Percentiles rank a stretch among this genome's conserved stretches.
Conservation (phyloP, 2,888 invertebrate genomes). For the Rotaria macrura region DNA sequence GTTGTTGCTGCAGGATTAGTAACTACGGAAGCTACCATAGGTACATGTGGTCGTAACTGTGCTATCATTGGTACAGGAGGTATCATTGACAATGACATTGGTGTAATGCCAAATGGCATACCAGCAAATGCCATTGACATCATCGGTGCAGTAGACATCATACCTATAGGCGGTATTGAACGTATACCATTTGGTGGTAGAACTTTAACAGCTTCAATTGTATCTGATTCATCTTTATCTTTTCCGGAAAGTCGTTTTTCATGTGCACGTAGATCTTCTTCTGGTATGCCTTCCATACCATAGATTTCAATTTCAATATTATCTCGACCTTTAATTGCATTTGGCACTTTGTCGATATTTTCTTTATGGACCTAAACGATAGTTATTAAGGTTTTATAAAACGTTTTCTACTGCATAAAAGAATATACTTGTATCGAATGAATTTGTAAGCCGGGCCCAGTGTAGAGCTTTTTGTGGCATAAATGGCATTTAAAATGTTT, state of each 20-base stretch:
- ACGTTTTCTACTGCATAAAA: background rate
- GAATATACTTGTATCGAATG: conserved; percentile 86
- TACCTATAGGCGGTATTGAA: conserved; percentile 16
- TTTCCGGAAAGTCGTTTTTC: conserved; percentile 23
- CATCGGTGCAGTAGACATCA: conserved; percentile 20
- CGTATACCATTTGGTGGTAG: background rate
- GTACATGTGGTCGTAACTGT: background rate
- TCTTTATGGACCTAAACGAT: conserved; percentile 69
- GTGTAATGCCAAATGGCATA: background rate
- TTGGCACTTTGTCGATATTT: conserved; percentile 97
- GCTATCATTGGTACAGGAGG: background rate
- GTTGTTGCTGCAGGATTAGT: background rate
- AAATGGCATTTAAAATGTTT: conserved; percentile 99
- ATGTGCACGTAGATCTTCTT: conserved; percentile 83
- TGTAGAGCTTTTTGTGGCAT: conserved; percentile 96
- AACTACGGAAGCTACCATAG: background rate
- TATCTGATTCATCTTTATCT: background rate
- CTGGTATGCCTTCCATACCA: conserved; percentile 99
- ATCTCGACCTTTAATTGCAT: conserved; percentile 87
- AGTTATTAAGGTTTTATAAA: too few species aligned
- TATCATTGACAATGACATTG: background rate
- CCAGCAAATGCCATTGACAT: conserved; percentile 2
- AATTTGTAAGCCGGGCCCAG: conserved; percentile 92
- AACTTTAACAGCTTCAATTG: background rate
- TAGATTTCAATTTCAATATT: conserved; percentile 99